These are phyloP conservation scores for Trigoniulus corallinus DNA, from an alignment of 1,140 invertebrate species.

Conservation along the genomic window DNA sequence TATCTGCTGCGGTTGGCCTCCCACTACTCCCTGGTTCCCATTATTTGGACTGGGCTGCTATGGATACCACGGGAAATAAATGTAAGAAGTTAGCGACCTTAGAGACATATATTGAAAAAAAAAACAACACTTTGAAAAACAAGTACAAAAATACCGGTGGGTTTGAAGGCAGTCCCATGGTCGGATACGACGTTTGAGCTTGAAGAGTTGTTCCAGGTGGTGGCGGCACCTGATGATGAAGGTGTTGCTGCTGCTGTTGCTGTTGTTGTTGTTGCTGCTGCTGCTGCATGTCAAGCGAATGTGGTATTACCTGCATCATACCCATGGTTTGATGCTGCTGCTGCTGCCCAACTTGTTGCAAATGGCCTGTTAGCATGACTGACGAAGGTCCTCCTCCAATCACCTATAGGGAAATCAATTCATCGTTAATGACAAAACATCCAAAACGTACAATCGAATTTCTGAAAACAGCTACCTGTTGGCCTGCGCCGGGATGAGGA, in stretches of 20 bases:
- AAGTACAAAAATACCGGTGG: no score
- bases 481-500: slow-evolving; percentile 1
- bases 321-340: slow-evolving; percentile 20
- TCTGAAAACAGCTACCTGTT: not conserved
- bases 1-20: not conserved
- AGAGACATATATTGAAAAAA: no score
- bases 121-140: no score
- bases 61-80: no score
- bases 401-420: no score
- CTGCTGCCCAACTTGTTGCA: slow-evolving; percentile 27
- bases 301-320: not conserved
- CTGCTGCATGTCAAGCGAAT: slow-evolving; percentile 21
- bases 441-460: no score
- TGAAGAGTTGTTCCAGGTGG: no score
- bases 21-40: not conserved
- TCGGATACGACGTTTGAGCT: no score
- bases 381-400: not conserved
- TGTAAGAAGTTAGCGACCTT: no score
- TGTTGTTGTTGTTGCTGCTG: slow-evolving; percentile 16
- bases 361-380: slow-evolving; percentile 12
- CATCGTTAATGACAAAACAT: no score
- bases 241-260: slow-evolving; percentile 23
- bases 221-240: slow-evolving; percentile 26
- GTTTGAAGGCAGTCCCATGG: no score
- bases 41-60: no score